Percentiles rank a stretch among this genome's conserved stretches.
Evolutionary conservation across 23 tunicate species (phyloP).

Genomic region (Diplosoma virens): DNA sequence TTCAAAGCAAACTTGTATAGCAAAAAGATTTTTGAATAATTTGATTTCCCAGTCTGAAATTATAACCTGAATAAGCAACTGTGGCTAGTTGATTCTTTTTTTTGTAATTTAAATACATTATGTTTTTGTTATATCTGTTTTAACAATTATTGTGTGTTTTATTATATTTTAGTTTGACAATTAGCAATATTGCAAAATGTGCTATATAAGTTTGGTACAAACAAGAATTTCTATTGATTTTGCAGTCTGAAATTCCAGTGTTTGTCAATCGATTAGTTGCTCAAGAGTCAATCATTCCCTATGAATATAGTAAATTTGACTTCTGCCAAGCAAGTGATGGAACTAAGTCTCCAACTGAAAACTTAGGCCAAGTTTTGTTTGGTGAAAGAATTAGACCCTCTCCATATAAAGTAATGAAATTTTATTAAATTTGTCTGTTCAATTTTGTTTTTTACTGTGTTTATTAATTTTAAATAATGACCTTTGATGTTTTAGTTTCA

Average conservation of each 20-base stretch:
- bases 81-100: no score
- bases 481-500: slow-evolving; percentile 35
- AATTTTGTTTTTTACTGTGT: neutral
- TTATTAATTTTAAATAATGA: neutral
- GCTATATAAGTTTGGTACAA: neutral
- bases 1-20: no score
- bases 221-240: neutral
- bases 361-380: slow-evolving; percentile 86
- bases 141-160: no score
- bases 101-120: no score
- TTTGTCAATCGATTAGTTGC: slow-evolving; percentile 92
- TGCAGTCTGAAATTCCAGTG: slow-evolving; percentile 74
- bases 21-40: no score
- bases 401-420: slow-evolving; percentile 41
- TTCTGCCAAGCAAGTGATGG: slow-evolving; percentile 44
- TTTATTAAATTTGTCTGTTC: neutral
- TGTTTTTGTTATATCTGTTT: no score
- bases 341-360: slow-evolving; percentile 50
- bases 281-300: slow-evolving; percentile 83
- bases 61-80: no score
- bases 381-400: slow-evolving; percentile 71
- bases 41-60: no score
- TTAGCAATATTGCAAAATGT: no score
- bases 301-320: slow-evolving; percentile 72
- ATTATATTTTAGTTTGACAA: no score